A percentile compares a stretch with the other conserved stretches of the same genome.
Evolutionary conservation across 2,797 vertebrate genomes (phyloP).

Genomic region (Apogon hyalosoma): DNA sequence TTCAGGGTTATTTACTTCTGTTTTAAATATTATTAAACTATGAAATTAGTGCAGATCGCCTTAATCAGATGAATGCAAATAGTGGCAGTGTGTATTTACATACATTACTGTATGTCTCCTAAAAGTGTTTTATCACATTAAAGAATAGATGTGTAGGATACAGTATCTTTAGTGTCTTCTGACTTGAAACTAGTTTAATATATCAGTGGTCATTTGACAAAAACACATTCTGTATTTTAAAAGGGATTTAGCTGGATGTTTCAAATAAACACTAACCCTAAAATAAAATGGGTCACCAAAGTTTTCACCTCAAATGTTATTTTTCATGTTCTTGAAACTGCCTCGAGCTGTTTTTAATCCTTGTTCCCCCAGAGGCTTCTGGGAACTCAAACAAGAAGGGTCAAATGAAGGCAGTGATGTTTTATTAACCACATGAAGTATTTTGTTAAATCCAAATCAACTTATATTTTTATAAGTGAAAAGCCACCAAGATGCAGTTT

Average conservation of each 20-base stretch:
- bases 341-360: conserved; percentile 34
- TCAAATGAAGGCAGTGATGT: conserved; percentile 40
- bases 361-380: conserved; percentile 27
- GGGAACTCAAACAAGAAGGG: conserved; percentile 24
- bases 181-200: conserved; percentile 17
- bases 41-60: conserved; percentile 37
- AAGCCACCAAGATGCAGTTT: conserved; percentile 21
- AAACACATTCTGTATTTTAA: conserved; percentile 11
- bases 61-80: conserved; percentile 36
- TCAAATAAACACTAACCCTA: conserved; percentile 30
- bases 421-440: conserved; percentile 41
- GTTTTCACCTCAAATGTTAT: conserved; percentile 45
- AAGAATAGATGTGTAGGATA: neutral
- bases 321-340: conserved; percentile 35
- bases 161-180: too few relatives aligned
- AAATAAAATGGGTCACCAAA: conserved; percentile 33
- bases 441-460: conserved; percentile 48
- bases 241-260: conserved; percentile 47
- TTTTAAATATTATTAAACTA: conserved; percentile 14
- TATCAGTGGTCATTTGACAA: neutral
- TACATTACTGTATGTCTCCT: conserved; percentile 2
- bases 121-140: conserved; percentile 3
- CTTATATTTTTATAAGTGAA: conserved; percentile 65
- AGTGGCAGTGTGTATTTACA: neutral
- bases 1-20: conserved; percentile 36